These are phyloP conservation scores for Alentia gelatinosa DNA, from an alignment of 2,888 invertebrate species.

Conservation along the genomic window DNA sequence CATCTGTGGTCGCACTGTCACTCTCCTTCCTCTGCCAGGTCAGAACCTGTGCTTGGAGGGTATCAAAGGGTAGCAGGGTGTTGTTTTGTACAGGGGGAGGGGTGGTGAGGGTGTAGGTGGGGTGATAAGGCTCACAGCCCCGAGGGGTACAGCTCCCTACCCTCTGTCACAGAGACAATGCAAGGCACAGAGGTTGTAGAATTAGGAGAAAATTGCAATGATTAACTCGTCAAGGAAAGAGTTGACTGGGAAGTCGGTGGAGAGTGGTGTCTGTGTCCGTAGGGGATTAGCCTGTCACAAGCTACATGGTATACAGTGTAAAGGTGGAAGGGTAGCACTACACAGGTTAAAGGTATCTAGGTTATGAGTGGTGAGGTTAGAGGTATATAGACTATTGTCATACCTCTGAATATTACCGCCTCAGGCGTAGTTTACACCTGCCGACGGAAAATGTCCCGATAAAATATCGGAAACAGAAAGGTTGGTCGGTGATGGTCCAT, in stretches of 20 bases:
- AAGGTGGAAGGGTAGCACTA: not conserved
- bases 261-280: not conserved
- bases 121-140: not conserved
- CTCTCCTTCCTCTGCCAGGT: not conserved
- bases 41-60: not conserved
- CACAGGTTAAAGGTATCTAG: constrained; percentile 1
- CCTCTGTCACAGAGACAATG: not conserved
- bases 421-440: too few species aligned
- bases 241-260: not conserved
- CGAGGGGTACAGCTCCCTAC: not conserved
- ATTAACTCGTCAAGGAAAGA: constrained; percentile 2
- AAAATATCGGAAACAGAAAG: too few species aligned
- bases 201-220: not conserved
- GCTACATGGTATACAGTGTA: not conserved
- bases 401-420: not conserved
- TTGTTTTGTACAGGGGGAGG: not conserved
- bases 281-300: not conserved
- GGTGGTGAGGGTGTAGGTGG: not conserved
- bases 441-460: too few species aligned
- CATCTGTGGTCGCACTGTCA: not conserved
- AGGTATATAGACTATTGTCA: not conserved
- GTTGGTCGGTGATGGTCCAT: too few species aligned
- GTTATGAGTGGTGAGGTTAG: not conserved
- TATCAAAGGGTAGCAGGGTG: not conserved
- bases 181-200: not conserved